Base-by-base conservation (phyloP, 1,140 invertebrate species). In the Zaprionus vittiger region DNA sequence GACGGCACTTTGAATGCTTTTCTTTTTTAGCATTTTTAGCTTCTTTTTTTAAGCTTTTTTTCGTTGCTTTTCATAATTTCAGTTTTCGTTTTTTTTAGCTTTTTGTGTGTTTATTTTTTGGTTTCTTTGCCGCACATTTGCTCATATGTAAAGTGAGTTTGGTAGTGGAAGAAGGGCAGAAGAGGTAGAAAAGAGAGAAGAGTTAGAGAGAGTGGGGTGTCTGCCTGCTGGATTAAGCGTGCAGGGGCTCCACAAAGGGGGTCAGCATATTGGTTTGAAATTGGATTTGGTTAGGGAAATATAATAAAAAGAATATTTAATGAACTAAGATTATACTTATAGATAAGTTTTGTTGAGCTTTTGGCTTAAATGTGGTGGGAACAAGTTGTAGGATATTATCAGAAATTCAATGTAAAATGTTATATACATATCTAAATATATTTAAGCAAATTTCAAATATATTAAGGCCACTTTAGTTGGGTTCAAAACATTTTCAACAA, bases 121-220 rank as follows among this genome's bases (percentile, higher is more conserved):
- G 65, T 71, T 79, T 38, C 67, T 84, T 83, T 80, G 49, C 66
- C 70, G 63, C 80, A 71, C 80, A 80, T 83, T 84, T 85, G 85
- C 81, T 85, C 85, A 90, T 90, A 90, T 91, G 85, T 85, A 91
- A 91, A 90, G 82, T 90, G 79, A 90, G 84, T 87, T 86, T 79
- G 82, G 77, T 86, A 22, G 14, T 26, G 63, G 22, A 52, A 34
- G 49, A 11, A 52, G 11, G 7, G 20, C 2, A 49, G 47, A 5
- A 22, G 3, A 49, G 12, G 11, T 20, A 52, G 17, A 37, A 5
- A 15, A 69, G 57, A 24, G 47, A 56, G 38, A 54, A 49, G 61
- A 15, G 14, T 37, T 26, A 49, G 75, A 31, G 65, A 47, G 26
- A 34, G 38, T 66, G 74, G 6, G n/a, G 2, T 78, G 62, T 66